Evolutionary conservation across 2,797 vertebrate species (phyloP).

Genomic region (Nyctalus aviator): DNA sequence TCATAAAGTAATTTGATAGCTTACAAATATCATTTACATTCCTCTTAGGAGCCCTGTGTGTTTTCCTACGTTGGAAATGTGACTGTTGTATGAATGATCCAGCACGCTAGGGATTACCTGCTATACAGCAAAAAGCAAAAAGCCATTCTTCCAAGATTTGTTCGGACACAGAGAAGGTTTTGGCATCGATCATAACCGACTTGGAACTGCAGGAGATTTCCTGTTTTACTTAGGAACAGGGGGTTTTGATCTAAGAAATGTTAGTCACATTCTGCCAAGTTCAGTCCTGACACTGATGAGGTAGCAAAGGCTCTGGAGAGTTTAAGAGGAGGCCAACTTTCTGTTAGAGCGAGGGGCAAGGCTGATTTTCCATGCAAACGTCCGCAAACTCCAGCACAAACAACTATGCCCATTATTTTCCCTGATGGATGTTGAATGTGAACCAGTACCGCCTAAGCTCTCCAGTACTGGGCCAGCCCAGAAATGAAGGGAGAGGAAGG

Average conservation of each 20-base stretch:
- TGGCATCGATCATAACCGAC: conserved; percentile 63
- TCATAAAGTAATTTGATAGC: neutral
- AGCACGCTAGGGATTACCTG: neutral
- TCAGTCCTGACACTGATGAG: neutral
- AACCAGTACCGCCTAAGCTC: neutral
- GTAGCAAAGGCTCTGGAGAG: neutral
- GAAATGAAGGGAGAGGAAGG: neutral
- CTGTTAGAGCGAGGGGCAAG: neutral
- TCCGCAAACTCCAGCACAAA: neutral
- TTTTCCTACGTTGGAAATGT: neutral
- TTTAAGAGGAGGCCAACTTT: neutral
- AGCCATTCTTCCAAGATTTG: conserved; percentile 62
- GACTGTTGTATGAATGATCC: neutral
- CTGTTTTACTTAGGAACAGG: conserved; percentile 58
- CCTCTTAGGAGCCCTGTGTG: conserved; percentile 41
- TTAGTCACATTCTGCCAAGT: neutral
- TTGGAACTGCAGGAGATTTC: conserved; percentile 64
- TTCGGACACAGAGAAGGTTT: conserved; percentile 55
- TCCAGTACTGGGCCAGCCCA: neutral
- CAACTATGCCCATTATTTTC: neutral
- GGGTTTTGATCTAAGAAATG: conserved; percentile 26
- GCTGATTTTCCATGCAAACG: neutral
- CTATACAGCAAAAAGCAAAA: conserved; percentile 29
- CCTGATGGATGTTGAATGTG: neutral
- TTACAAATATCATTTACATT: conserved; percentile 67